Evolutionary conservation across 1,140 invertebrate genomes (phyloP).

Genomic region (Heliconius himera): DNA sequence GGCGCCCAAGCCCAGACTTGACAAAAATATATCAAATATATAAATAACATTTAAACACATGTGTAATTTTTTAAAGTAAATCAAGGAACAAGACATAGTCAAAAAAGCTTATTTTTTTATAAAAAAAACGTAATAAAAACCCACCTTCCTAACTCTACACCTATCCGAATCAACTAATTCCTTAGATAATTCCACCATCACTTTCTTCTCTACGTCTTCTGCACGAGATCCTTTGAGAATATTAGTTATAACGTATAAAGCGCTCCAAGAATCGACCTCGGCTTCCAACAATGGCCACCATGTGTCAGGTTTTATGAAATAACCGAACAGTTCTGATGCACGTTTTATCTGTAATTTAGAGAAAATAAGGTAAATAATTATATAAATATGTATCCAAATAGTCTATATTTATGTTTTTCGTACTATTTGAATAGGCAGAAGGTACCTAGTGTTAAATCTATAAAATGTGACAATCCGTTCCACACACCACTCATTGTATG

Average conservation of each 20-base stretch:
- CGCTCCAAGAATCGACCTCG: slow-evolving; percentile 81
- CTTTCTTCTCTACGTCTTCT: slow-evolving; percentile 78
- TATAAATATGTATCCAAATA: neutral
- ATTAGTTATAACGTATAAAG: slow-evolving; percentile 69
- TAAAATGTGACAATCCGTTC: too few relatives aligned
- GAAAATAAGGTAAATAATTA: neutral
- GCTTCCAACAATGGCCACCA: slow-evolving; percentile 83
- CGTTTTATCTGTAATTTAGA: slow-evolving; percentile 70
- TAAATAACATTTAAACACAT: too few relatives aligned
- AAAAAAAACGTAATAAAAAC: neutral
- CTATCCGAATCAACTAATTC: slow-evolving; percentile 68
- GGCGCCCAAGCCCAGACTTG: too few relatives aligned
- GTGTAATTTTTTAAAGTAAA: too few relatives aligned
- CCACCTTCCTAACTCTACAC: slow-evolving; percentile 68
- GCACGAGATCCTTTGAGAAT: slow-evolving; percentile 69
- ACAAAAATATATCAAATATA: too few relatives aligned
- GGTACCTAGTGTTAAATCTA: too few relatives aligned
- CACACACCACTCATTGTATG: too few relatives aligned
- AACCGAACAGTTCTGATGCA: slow-evolving; percentile 86
- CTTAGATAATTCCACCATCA: slow-evolving; percentile 77
- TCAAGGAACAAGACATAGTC: too few relatives aligned
- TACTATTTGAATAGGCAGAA: too few relatives aligned
- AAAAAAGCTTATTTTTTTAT: too few relatives aligned
- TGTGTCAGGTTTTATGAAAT: slow-evolving; percentile 85
- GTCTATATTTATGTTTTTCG: neutral